Conservation (phyloP, 2,113 vertebrate genomes). For the Euleptes europaea region DNA sequence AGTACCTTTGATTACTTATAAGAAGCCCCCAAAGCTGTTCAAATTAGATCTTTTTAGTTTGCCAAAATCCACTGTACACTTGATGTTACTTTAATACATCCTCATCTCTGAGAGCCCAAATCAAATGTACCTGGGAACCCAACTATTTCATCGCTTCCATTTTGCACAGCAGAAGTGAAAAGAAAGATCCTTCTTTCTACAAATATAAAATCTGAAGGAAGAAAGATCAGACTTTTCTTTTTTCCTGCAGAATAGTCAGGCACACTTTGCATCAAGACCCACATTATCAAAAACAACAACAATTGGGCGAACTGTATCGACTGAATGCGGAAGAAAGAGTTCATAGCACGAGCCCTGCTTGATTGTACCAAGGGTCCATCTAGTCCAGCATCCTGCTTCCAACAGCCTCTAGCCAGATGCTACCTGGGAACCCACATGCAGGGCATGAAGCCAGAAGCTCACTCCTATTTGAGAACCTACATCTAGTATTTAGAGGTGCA, state of each 20-base stretch:
- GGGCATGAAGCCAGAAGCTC: too few species aligned
- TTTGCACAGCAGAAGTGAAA: background rate
- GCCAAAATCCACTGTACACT: background rate
- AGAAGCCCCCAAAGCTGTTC: background rate
- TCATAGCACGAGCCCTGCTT: too few species aligned
- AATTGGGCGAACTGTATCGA: too few species aligned
- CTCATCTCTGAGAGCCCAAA: background rate
- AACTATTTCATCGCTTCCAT: background rate
- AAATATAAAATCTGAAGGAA: background rate
- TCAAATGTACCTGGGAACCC: background rate
- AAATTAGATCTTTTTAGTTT: background rate
- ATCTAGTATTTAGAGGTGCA: too few species aligned
- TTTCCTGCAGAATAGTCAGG: background rate
- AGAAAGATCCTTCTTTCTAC: background rate
- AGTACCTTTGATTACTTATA: background rate
- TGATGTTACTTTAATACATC: background rate
- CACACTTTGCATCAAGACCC: background rate
- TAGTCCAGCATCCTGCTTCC: too few species aligned
- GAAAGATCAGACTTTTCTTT: background rate
- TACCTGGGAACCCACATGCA: too few species aligned
- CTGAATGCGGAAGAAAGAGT: too few species aligned
- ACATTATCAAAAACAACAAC: background rate
- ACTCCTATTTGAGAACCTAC: too few species aligned
- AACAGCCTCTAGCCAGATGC: too few species aligned
- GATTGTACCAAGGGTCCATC: too few species aligned